phyloP scores from a whole-genome alignment of 1,140 invertebrate species.

The Maniola jurtina region DNA sequence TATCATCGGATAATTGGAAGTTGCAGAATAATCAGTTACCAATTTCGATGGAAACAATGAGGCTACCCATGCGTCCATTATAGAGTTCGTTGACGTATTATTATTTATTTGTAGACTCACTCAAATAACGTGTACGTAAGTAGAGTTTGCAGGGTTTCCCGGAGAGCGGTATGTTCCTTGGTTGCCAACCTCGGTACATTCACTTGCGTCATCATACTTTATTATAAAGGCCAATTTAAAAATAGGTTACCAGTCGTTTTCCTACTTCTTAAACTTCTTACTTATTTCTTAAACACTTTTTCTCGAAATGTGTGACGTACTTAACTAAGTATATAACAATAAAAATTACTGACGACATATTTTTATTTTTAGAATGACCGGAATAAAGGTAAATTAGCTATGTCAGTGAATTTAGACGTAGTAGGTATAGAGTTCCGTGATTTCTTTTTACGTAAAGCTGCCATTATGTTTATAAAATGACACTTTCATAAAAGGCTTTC shows the following conservation, averaged over 20 bases:
- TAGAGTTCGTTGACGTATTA: slow-evolving; percentile 19
- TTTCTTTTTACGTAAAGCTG: too few species aligned
- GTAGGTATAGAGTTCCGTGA: too few species aligned
- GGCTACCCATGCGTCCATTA: neutral
- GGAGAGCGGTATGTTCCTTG: too few species aligned
- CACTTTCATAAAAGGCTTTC: too few species aligned
- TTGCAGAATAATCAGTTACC: neutral
- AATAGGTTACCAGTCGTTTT: slow-evolving; percentile 68
- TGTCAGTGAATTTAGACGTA: too few species aligned
- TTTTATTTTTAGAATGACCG: too few species aligned
- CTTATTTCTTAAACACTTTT: slow-evolving; percentile 21
- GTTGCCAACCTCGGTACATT: slow-evolving; percentile 53
- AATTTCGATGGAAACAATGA: neutral
- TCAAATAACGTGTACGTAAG: slow-evolving; percentile 22
- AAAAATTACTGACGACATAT: too few species aligned
- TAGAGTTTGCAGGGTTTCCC: slow-evolving; percentile 30
- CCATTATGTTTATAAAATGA: too few species aligned
- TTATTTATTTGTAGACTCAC: slow-evolving; percentile 24
- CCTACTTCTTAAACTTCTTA: slow-evolving; percentile 32
- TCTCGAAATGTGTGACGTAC: too few species aligned
- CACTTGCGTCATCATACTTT: slow-evolving; percentile 62
- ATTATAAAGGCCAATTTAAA: slow-evolving; percentile 66
- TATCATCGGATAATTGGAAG: too few species aligned
- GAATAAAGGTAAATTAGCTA: too few species aligned
- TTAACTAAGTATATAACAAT: too few species aligned